phyloP scores from a whole-genome alignment of 1,140 invertebrate genomes.

The Sycobia sp. region DNA sequence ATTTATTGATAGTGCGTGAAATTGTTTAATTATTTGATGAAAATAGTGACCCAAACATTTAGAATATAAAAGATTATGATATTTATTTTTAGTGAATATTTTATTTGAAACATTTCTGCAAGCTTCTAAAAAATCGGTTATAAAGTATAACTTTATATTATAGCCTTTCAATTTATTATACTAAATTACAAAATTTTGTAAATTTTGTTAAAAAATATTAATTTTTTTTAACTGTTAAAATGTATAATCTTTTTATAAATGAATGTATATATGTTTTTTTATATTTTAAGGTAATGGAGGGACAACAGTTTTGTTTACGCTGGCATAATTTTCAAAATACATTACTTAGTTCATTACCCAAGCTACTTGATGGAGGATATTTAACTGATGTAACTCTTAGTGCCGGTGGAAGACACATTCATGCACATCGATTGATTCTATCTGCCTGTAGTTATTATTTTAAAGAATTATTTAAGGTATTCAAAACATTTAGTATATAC shows the following conservation, averaged over 20 bases:
- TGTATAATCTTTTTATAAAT: not conserved
- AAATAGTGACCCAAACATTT: too few species aligned
- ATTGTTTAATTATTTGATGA: too few species aligned
- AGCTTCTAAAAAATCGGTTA: too few species aligned
- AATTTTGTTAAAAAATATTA: too few species aligned
- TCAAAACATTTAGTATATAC: not conserved
- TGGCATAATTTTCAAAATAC: constrained; percentile 83
- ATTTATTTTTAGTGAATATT: too few species aligned
- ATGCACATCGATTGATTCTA: constrained; percentile 85
- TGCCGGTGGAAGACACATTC: constrained; percentile 78
- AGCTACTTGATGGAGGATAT: constrained; percentile 80
- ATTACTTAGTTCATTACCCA: constrained; percentile 80
- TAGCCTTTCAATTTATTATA: too few species aligned
- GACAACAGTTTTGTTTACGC: constrained; percentile 74
- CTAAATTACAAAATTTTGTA: too few species aligned
- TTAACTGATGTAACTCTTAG: constrained; percentile 89
- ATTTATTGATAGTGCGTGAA: too few species aligned
- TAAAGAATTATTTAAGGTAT: constrained; percentile 83
- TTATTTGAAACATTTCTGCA: too few species aligned
- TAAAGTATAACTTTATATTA: too few species aligned
- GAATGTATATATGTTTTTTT: constrained; percentile 25
- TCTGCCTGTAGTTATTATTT: constrained; percentile 93
- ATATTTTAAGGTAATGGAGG: constrained; percentile 52
- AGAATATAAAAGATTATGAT: too few species aligned
- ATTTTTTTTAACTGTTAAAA: too few species aligned